Percentiles rank a stretch among this genome's conserved stretches.
These are phyloP conservation scores for Diprion similis DNA, from an alignment of 1,140 invertebrate genomes.

Conservation along the genomic window DNA sequence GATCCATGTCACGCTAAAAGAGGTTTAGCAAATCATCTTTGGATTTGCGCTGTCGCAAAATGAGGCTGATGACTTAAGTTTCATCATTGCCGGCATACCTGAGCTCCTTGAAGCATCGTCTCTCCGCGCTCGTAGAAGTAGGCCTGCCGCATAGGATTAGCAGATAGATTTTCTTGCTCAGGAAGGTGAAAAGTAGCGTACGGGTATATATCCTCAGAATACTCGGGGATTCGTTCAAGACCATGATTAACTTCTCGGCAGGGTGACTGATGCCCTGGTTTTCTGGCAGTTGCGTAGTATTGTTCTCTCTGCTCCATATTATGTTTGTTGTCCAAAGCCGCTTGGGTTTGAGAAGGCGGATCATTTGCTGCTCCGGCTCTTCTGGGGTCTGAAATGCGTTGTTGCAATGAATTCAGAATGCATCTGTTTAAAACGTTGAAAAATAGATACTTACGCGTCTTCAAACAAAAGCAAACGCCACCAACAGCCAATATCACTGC, in stretches of 20 bases:
- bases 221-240: conserved; percentile 66
- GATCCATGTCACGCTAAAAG: conserved; percentile 56
- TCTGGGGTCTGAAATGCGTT: conserved; percentile 41
- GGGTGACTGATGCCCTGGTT: conserved; percentile 62
- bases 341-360: conserved; percentile 53
- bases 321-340: conserved; percentile 60
- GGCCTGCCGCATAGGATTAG: conserved; percentile 51
- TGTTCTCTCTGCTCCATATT: conserved; percentile 65
- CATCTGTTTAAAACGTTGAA: conserved; percentile 9
- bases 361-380: conserved; percentile 47
- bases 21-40: conserved; percentile 10
- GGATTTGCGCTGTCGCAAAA: background rate
- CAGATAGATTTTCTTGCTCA: conserved; percentile 63
- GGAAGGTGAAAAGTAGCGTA: conserved; percentile 71
- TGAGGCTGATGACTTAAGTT: background rate
- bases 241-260: conserved; percentile 58
- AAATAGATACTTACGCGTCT: conserved; percentile 57
- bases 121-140: conserved; percentile 58
- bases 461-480: conserved; percentile 63
- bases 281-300: conserved; percentile 66
- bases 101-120: conserved; percentile 54
- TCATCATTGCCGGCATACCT: conserved; percentile 35
- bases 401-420: conserved; percentile 3
- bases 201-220: conserved; percentile 70
- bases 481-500: conserved; percentile 59